Base-by-base conservation (phyloP, 2,113 vertebrate species). In the Oreochromis spilurus region DNA sequence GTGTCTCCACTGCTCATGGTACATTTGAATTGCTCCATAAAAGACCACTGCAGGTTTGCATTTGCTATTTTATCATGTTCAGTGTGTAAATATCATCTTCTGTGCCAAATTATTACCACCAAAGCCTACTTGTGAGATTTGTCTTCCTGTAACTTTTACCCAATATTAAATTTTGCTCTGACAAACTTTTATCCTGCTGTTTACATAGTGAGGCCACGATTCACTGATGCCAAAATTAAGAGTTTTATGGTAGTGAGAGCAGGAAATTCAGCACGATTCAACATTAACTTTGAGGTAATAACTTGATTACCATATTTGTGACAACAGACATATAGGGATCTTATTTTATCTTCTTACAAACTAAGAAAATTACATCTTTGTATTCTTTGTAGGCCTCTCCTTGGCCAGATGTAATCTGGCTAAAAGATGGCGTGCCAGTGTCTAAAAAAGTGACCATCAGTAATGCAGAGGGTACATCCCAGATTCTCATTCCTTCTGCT, bases 211-310 rank as follows among this genome's bases (percentile, higher is more conserved):
- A 87, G 90, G 84, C 98, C 98, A 89, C 96, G 92, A 77, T 97
- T 99, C 62, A 95, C 95, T 38, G 96, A 97, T 88, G 60, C 93
- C 82, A 97, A 95, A 55, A 93, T 96, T 57, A 97, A 97, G 94
- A 97, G 91, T 81, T 95, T 95, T 62, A 96, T 98, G 96, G 89
- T 95, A 26, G 93, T 98, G 82, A 96, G 91, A 94, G 97, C 95
- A 78, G 98, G 98, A 89, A 96, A 97, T 89, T 90, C 96, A 16
- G 89, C 97, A 75, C 93, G 95, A 16, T 94, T 97, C 87, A 97
- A 92, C 43, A 92, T 98, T 26, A 96, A 96, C 81, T 99, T 97
- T 94, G 97, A 97, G 96, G 98, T 99, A 90, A 86, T 65, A 77
- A 50, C 24, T 29, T 29, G 1, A 19, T 48, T 29, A 75, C 26